Conservation (phyloP, 2,888 invertebrate species). For the Cetonia aurata region DNA sequence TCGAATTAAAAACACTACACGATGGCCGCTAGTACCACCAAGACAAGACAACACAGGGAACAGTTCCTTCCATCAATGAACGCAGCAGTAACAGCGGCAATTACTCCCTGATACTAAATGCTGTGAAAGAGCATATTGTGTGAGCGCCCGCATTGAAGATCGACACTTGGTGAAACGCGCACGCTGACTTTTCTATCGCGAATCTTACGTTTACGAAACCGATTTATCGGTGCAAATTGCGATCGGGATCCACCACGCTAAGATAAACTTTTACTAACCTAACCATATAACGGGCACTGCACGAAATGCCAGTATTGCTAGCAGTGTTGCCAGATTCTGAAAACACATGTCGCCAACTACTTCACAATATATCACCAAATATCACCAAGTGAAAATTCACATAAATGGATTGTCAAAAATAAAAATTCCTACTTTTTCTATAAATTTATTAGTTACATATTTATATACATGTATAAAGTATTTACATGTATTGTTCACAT, state of each 20-base stretch:
- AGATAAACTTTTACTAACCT: constrained; percentile 12
- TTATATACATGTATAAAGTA: too few relatives aligned
- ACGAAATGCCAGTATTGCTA: too few relatives aligned
- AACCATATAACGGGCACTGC: constrained; percentile 2
- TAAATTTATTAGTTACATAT: too few relatives aligned
- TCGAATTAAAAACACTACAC: constrained; percentile 1
- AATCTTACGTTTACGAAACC: neutral
- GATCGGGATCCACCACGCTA: neutral
- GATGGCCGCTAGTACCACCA: neutral
- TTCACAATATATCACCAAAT: too few relatives aligned
- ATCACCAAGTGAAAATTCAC: too few relatives aligned
- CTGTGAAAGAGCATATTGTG: constrained; percentile 7
- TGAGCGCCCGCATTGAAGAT: neutral
- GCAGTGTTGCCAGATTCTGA: too few relatives aligned
- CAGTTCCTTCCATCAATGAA: constrained; percentile 17
- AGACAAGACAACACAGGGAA: constrained; percentile 1
- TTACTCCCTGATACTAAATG: neutral
- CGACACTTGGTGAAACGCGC: neutral
- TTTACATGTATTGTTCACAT: too few relatives aligned
- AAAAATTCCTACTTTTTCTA: too few relatives aligned
- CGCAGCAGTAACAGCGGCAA: neutral
- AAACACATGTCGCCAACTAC: too few relatives aligned
- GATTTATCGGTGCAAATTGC: neutral
- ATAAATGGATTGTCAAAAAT: too few relatives aligned
- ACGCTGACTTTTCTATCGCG: too few relatives aligned